A percentile compares a stretch with the other conserved stretches of the same genome.
Conservation (phyloP, 2,113 vertebrate species). For the Onychostoma macrolepis region DNA sequence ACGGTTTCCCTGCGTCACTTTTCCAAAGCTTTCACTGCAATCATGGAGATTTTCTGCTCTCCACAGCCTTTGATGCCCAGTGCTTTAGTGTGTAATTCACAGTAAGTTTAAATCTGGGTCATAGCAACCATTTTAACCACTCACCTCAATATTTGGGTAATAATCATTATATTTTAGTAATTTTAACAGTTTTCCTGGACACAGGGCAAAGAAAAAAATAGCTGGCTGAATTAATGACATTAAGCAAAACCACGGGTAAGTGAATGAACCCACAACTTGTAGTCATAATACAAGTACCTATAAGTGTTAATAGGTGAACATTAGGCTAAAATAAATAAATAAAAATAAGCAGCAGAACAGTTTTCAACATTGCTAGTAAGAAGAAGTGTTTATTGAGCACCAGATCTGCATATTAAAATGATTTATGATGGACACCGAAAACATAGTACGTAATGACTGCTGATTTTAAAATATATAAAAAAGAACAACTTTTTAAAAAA, state of each 20-base stretch:
- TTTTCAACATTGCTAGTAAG: background rate
- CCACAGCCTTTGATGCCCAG: conserved; percentile 4
- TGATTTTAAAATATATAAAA: background rate
- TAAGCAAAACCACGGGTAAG: background rate
- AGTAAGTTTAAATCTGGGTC: background rate
- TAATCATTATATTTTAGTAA: background rate
- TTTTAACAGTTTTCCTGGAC: background rate
- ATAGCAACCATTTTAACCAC: conserved; percentile 9
- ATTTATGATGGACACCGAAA: background rate
- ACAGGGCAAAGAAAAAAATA: background rate
- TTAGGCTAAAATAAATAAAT: no score
- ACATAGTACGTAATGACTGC: background rate
- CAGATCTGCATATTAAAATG: background rate
- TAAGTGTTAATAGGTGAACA: background rate
- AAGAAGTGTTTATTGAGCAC: no score
- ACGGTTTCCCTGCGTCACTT: conserved; percentile 20
- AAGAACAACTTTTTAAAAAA: no score
- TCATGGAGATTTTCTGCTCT: conserved; percentile 34
- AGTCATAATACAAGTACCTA: background rate
- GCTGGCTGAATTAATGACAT: background rate
- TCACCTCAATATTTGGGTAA: background rate
- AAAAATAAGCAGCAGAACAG: background rate
- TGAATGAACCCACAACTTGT: background rate
- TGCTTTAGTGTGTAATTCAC: background rate
- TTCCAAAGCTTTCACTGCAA: conserved; percentile 33